Percentiles rank a stretch among this genome's conserved stretches.
Conservation (phyloP, 2,888 invertebrate species). For the Allacma fusca region DNA sequence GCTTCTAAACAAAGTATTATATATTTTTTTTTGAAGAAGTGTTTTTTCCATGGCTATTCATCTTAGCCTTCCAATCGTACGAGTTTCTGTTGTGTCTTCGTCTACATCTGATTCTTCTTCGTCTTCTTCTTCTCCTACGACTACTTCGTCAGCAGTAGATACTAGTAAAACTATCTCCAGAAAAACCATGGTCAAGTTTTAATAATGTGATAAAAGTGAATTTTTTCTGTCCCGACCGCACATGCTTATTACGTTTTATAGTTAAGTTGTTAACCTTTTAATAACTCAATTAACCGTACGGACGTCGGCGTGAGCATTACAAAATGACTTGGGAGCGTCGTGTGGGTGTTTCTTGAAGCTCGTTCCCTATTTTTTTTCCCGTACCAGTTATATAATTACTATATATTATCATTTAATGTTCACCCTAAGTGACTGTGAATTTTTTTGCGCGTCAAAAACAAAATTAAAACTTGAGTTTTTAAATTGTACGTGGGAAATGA, state of each 20-base stretch:
- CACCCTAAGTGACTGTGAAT: slow-evolving; percentile 1
- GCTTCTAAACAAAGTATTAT: too few species aligned
- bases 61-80: too few species aligned
- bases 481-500: background rate
- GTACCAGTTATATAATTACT: background rate
- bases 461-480: background rate
- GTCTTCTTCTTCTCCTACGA: too few species aligned
- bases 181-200: background rate
- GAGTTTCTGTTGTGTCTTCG: too few species aligned
- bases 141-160: too few species aligned
- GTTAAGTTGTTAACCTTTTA: slow-evolving; percentile 27
- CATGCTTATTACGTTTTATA: background rate
- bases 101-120: too few species aligned
- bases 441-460: background rate
- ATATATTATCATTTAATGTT: background rate
- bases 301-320: background rate
- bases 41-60: too few species aligned
- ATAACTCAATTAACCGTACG: slow-evolving; percentile 36
- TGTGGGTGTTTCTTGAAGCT: slow-evolving; percentile 20
- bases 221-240: slow-evolving; percentile 1
- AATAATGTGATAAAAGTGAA: slow-evolving; percentile 20
- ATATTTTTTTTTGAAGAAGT: too few species aligned
- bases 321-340: slow-evolving; percentile 18
- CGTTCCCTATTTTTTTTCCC: background rate
- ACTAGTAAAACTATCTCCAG: too few species aligned